A percentile compares a stretch with the other conserved stretches of the same genome.
Evolutionary conservation across 2,113 vertebrate genomes (phyloP).

Genomic region (Progne subis): DNA sequence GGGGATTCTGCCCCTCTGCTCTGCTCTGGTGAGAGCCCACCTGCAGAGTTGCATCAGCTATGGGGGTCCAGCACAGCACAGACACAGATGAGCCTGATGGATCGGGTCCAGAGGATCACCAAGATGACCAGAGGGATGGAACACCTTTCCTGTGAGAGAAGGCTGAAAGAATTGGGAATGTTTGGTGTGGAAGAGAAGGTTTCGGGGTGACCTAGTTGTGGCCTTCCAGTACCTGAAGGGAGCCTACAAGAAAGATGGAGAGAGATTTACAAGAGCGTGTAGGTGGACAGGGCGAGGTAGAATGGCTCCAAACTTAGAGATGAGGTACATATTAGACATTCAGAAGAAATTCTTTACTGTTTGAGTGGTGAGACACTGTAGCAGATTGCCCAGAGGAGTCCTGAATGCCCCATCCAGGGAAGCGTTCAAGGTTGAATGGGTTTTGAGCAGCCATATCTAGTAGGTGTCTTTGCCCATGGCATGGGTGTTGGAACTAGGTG

Average conservation of each 20-base stretch:
- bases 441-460: not conserved
- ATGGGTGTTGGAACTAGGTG: fast-evolving
- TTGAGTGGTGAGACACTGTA: no score
- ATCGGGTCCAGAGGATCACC: fast-evolving
- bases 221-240: not conserved
- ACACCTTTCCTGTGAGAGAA: not conserved
- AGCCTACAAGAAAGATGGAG: not conserved
- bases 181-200: not conserved
- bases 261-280: fast-evolving
- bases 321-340: not conserved
- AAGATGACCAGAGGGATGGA: not conserved
- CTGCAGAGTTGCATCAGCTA: not conserved
- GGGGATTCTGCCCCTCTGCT: not conserved
- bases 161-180: not conserved
- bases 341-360: not conserved
- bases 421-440: no score
- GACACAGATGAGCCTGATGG: not conserved
- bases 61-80: not conserved
- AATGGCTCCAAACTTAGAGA: not conserved
- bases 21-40: not conserved
- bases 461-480: fast-evolving
- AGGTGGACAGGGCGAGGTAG: not conserved
- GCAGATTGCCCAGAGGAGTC: not conserved
- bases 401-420: not conserved
- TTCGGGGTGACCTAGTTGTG: no score